phyloP scores from a whole-genome alignment of 1,140 invertebrate species.

The Neoseiulus cucumeris region DNA sequence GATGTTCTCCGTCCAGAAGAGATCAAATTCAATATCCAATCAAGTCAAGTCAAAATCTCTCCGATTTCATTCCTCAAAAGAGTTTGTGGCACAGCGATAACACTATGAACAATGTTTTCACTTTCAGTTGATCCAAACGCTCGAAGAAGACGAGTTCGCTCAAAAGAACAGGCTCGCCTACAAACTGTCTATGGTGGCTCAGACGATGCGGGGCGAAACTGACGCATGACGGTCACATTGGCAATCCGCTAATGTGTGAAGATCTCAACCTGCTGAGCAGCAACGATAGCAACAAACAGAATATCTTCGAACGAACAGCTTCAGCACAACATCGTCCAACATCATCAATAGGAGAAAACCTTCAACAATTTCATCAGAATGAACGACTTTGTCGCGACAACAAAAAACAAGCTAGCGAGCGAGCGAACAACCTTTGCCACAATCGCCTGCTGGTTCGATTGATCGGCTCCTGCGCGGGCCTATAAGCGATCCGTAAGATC shows the following conservation, averaged over 20 bases:
- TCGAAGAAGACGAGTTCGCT: conserved; percentile 94
- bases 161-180: conserved; percentile 81
- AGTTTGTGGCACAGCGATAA: no score
- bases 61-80: no score
- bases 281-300: background rate
- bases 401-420: no score
- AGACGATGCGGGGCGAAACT: conserved; percentile 65
- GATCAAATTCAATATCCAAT: no score
- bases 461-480: no score
- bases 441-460: no score
- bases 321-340: background rate
- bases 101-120: no score
- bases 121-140: conserved; percentile 74
- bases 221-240: conserved; percentile 21
- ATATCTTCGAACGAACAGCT: background rate
- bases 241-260: conserved; percentile 8
- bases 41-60: no score
- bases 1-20: no score
- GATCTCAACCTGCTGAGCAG: background rate
- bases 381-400: no score
- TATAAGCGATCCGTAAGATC: no score
- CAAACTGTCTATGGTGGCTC: conserved; percentile 85
- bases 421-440: no score
- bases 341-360: background rate
- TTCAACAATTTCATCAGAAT: background rate